phyloP scores from a whole-genome alignment of 2,113 vertebrate genomes.

The Pterophyllum scalare region DNA sequence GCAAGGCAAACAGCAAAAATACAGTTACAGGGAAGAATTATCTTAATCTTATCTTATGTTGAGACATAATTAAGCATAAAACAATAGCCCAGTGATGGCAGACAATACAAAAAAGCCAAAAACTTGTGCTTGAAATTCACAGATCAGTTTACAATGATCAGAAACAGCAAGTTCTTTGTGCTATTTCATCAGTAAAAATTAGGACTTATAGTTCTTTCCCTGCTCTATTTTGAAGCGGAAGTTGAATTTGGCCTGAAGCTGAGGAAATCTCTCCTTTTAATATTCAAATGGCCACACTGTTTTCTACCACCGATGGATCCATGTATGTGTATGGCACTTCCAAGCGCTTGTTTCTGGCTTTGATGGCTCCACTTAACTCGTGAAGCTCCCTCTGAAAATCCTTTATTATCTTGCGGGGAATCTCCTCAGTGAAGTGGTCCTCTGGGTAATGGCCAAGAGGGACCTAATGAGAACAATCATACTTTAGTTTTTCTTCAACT shows the following conservation, averaged over 20 bases:
- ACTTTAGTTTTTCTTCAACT: neutral
- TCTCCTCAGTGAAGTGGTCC: constrained; percentile 45
- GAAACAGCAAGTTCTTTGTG: neutral
- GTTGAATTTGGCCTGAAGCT: neutral
- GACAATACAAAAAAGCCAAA: too few relatives aligned
- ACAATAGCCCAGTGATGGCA: too few relatives aligned
- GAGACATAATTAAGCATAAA: too few relatives aligned
- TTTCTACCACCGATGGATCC: constrained; percentile 51
- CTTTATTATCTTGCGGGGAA: constrained; percentile 15
- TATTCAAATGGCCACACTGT: constrained; percentile 61
- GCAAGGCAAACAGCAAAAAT: too few relatives aligned
- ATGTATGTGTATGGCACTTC: constrained; percentile 59
- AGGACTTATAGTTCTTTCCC: too few relatives aligned
- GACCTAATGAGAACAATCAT: constrained; percentile 37
- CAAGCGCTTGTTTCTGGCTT: constrained; percentile 46
- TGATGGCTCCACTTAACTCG: constrained; percentile 21
- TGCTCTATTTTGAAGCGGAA: too few relatives aligned
- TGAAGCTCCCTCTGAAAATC: constrained; percentile 50
- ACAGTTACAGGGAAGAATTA: too few relatives aligned
- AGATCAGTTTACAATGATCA: neutral
- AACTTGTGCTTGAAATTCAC: neutral
- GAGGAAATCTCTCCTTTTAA: neutral
- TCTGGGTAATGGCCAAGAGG: constrained; percentile 39
- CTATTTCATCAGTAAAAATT: too few relatives aligned
- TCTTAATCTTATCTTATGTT: too few relatives aligned